Base-by-base conservation (phyloP, 2,113 vertebrate genomes). In the Petromus typicus region DNA sequence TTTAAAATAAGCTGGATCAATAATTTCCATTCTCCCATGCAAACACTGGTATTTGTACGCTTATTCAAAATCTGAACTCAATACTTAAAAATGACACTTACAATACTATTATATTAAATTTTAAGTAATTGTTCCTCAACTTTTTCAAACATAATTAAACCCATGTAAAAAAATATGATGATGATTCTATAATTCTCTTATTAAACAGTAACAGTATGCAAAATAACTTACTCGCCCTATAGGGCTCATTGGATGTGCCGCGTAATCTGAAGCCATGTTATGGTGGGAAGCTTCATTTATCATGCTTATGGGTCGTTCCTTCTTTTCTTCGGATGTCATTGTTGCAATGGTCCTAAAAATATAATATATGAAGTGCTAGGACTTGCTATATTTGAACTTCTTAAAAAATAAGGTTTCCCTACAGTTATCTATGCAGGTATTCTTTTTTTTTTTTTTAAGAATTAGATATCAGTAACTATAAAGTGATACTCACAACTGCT, bases 251-350 rank as follows among this genome's bases (percentile, higher is more conserved):
- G 99, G 98, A 97, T 99, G 99, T 73, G 97, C 98, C 23, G 98
- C 97, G 48, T 99, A 99, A 98, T 99, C 99, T 18, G 99, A 99
- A 89, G 98, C 82, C 98, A 97, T 98, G 98, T 98, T 99, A 98
- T 99, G 99, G 98, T 99, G 99, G 86, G 99, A 98, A 94, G 99
- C 99, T 98, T 99, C 99, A 85, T 99, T 99, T 97, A 99, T 99
- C 99, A 99, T 98, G 98, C 98, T 99, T 87, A 98, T 82, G 43
- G 99, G 98, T 80, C 99, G 98, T 57, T 99, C 99, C 98, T 99
- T 99, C 98, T 99, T 99, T 95, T 99, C 99, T 98, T 99, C 99
- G 86, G 98, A 98, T 48, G 99, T 98, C 97, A 99, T 99, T 98
- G 99, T 98, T 91, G 98, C 97, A 94, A 98, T 98, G 71, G 99